These are phyloP conservation scores for Callipepla squamata DNA, from an alignment of 2,113 vertebrate genomes.

Conservation along the genomic window DNA sequence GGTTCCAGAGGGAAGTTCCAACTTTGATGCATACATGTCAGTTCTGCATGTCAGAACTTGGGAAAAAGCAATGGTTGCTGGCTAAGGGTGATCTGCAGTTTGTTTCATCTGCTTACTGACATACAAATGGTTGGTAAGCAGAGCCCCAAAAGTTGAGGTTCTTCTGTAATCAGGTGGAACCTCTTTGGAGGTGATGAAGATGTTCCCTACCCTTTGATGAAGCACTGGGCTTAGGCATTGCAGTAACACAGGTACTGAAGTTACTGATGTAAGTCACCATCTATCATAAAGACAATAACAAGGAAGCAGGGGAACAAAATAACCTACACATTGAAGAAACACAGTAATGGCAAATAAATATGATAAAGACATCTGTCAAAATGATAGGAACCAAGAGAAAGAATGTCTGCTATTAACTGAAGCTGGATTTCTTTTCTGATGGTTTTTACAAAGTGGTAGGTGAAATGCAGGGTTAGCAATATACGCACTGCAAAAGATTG, in stretches of 20 bases:
- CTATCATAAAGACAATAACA: neutral
- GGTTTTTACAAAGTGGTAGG: neutral
- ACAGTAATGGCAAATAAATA: neutral
- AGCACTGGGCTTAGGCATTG: neutral
- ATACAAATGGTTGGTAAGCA: neutral
- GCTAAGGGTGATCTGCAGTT: neutral
- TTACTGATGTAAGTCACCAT: neutral
- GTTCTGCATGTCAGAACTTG: neutral
- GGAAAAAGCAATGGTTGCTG: neutral
- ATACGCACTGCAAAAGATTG: neutral
- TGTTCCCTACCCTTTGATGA: rapidly evolving
- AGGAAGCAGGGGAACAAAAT: neutral
- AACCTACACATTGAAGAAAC: neutral
- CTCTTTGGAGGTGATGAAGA: neutral
- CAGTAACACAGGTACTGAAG: neutral
- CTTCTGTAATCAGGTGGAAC: neutral
- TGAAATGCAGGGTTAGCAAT: neutral
- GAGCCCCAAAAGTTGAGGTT: neutral
- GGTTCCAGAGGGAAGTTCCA: neutral
- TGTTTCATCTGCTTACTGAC: neutral
- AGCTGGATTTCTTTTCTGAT: neutral
- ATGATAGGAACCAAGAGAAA: neutral
- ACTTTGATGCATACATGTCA: neutral
- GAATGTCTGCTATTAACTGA: neutral
- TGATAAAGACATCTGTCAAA: neutral